phyloP scores from a whole-genome alignment of 1,140 invertebrate species.

The Drosophila fuyamai region DNA sequence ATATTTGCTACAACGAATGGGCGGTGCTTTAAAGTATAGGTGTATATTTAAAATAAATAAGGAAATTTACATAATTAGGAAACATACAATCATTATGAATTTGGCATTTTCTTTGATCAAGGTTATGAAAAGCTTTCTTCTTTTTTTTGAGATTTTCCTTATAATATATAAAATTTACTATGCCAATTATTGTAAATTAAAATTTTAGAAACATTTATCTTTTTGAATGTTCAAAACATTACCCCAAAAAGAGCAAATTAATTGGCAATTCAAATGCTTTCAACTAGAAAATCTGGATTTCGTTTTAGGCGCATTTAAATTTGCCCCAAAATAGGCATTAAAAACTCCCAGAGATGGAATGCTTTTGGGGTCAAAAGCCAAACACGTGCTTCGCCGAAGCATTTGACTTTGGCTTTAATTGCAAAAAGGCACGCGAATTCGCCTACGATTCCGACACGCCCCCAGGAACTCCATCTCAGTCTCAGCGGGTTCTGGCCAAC shows the following conservation, averaged over 20 bases:
- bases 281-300: slow-evolving; percentile 12
- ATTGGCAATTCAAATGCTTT: slow-evolving; percentile 52
- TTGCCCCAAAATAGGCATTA: not conserved
- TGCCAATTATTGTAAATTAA: too few species aligned
- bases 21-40: slow-evolving; percentile 7
- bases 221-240: not conserved
- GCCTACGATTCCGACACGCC: slow-evolving; percentile 11
- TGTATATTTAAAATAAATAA: not conserved
- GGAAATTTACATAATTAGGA: not conserved
- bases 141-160: too few species aligned
- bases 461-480: slow-evolving; percentile 51
- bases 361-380: slow-evolving; percentile 32
- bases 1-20: slow-evolving; percentile 27
- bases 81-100: not conserved
- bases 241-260: slow-evolving; percentile 25
- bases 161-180: too few species aligned
- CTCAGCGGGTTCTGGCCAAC: slow-evolving; percentile 42
- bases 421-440: slow-evolving; percentile 62
- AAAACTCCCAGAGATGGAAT: slow-evolving; percentile 9
- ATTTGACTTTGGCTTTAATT: slow-evolving; percentile 57
- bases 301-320: slow-evolving; percentile 5
- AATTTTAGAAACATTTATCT: too few species aligned
- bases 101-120: too few species aligned
- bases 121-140: too few species aligned
- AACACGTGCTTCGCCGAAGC: slow-evolving; percentile 26